Conservation (phyloP, 1,140 invertebrate genomes). For the Brachystomella parvula region DNA sequence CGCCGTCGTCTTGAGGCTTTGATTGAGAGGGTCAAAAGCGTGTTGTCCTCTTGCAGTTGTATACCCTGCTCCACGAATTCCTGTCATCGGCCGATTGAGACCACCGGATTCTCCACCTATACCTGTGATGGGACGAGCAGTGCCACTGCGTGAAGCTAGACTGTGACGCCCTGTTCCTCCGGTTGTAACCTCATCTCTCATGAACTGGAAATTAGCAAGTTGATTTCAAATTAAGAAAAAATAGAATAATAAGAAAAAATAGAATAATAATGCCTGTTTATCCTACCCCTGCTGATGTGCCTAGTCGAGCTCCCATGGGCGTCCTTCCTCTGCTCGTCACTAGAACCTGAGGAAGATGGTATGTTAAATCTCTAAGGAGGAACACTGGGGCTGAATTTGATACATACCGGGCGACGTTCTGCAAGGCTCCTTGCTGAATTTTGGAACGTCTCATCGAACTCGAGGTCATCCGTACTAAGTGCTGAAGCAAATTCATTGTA, state of each 20-base stretch:
- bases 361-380: no score
- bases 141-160: conserved; percentile 25
- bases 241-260: conserved; percentile 1
- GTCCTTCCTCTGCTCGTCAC: background rate
- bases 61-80: conserved; percentile 89
- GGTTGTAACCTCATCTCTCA: conserved; percentile 17
- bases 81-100: conserved; percentile 76
- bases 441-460: conserved; percentile 55
- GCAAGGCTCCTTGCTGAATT: conserved; percentile 46
- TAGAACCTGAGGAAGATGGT: background rate
- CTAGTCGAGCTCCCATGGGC: conserved; percentile 45
- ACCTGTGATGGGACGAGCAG: conserved; percentile 37
- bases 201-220: conserved; percentile 25
- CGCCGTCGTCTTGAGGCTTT: conserved; percentile 51
- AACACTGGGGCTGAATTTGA: background rate
- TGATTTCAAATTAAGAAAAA: no score
- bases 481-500: conserved; percentile 59
- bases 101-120: conserved; percentile 37
- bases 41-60: conserved; percentile 53
- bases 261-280: conserved; percentile 10
- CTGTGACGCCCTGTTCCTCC: conserved; percentile 20
- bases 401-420: conserved; percentile 28
- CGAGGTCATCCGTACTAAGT: conserved; percentile 56
- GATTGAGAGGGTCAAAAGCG: conserved; percentile 70
- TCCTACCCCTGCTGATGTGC: conserved; percentile 48